A percentile compares a stretch with the other conserved stretches of the same genome.
Evolutionary conservation across 2,113 vertebrate species (phyloP).

Genomic region (Mustela lutreola): DNA sequence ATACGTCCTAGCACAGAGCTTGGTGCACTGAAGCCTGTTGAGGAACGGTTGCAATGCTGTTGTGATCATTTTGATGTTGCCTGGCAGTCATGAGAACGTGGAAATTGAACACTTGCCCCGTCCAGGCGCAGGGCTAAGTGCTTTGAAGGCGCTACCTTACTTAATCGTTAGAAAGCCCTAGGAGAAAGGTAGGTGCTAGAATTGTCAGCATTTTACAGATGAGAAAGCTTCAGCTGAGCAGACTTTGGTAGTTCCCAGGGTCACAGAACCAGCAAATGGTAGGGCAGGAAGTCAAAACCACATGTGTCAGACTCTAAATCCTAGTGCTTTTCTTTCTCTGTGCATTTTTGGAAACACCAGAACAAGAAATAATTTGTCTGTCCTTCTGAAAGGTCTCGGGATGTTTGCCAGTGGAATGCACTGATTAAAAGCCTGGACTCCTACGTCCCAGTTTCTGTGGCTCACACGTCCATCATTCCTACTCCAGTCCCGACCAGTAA

Average conservation of each 20-base stretch:
- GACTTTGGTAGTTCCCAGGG: not conserved
- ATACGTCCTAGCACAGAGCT: not conserved
- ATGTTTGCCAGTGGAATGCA: not conserved
- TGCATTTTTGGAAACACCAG: not conserved
- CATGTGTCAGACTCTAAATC: not conserved
- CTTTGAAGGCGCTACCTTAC: not conserved
- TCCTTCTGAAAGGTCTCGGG: not conserved
- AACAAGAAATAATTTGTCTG: not conserved
- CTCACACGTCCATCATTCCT: not conserved
- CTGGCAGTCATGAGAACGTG: not conserved
- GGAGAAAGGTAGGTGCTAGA: not conserved
- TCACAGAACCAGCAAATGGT: not conserved
- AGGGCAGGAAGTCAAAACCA: not conserved
- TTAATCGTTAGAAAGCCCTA: not conserved
- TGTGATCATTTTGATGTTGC: not conserved
- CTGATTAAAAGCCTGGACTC: not conserved
- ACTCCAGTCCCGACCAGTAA: not conserved
- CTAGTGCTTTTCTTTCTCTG: not conserved
- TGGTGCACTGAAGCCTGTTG: not conserved
- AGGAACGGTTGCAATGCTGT: not conserved
- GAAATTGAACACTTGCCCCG: not conserved
- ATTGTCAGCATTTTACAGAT: not conserved
- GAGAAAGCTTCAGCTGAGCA: not conserved
- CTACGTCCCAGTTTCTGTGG: not conserved
- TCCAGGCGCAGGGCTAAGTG: not conserved